A percentile compares a stretch with the other conserved stretches of the same genome.
These are phyloP conservation scores for Crocuta crocuta DNA, from an alignment of 2,113 vertebrate species.

Conservation along the genomic window DNA sequence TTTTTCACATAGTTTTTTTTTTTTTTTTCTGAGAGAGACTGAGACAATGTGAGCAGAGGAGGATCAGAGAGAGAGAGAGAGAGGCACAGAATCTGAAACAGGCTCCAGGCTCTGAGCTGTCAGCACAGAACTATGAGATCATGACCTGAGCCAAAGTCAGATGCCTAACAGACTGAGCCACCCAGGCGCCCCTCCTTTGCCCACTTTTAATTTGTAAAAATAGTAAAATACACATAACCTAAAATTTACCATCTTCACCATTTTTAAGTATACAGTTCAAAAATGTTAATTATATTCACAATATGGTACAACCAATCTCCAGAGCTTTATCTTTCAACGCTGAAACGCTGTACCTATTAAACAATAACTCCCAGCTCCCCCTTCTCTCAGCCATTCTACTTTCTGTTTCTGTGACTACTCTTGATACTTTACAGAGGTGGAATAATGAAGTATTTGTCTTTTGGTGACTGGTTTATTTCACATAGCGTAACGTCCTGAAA, in stretches of 20 bases:
- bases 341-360: neutral
- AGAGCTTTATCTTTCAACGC: neutral
- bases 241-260: neutral
- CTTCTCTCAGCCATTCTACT: neutral
- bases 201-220: neutral
- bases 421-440: neutral
- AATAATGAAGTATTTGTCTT: neutral
- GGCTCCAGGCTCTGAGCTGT: no score
- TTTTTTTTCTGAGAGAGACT: no score
- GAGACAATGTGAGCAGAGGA: no score
- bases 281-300: neutral
- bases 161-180: no score
- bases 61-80: no score
- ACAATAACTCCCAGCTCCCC: neutral
- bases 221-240: neutral
- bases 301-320: neutral
- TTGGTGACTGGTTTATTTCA: conserved; percentile 23
- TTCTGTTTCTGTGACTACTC: neutral
- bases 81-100: no score
- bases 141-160: no score
- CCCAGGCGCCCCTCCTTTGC: neutral
- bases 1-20: neutral
- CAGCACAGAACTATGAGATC: no score
- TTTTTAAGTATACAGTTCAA: neutral
- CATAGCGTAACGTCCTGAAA: neutral